Conservation (phyloP, 2,888 invertebrate genomes). For the Augiades crinisus region DNA sequence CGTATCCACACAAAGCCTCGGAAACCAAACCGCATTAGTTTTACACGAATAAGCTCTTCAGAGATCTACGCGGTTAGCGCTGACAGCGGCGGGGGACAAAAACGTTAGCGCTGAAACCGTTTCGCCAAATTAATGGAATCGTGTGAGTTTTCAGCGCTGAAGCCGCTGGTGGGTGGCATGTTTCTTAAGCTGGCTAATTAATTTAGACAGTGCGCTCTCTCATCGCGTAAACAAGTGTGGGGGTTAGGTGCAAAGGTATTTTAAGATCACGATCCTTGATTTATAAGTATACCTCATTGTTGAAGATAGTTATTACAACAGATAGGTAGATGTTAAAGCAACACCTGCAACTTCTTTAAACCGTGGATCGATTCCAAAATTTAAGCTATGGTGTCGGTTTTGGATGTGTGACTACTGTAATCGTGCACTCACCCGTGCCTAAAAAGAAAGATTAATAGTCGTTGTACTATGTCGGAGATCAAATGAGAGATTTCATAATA, state of each 20-base stretch:
- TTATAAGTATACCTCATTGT: background rate
- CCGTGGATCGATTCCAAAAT: too few relatives aligned
- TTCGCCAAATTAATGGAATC: constrained; percentile 39
- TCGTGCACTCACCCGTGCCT: too few relatives aligned
- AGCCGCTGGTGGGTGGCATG: constrained; percentile 53
- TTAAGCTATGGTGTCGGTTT: too few relatives aligned
- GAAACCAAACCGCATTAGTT: constrained; percentile 66
- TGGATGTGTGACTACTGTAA: too few relatives aligned
- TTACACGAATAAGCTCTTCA: constrained; percentile 74
- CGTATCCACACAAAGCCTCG: constrained; percentile 53
- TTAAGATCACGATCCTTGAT: constrained; percentile 7
- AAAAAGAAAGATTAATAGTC: too few relatives aligned
- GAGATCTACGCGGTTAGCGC: constrained; percentile 60
- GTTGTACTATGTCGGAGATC: too few relatives aligned
- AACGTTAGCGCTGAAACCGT: constrained; percentile 53
- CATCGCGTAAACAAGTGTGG: constrained; percentile 35
- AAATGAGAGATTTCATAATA: too few relatives aligned
- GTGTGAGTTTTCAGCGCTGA: constrained; percentile 50
- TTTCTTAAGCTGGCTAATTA: constrained; percentile 65
- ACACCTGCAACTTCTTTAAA: too few relatives aligned
- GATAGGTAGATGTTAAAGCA: too few relatives aligned
- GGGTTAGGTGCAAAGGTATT: constrained; percentile 6
- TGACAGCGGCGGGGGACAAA: constrained; percentile 50
- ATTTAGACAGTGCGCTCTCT: constrained; percentile 72
- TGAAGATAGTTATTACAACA: too few relatives aligned